Percentiles rank a stretch among this genome's conserved stretches.
Conservation (phyloP, 1,140 invertebrate species). For the Zaprionus kolodkinae region DNA sequence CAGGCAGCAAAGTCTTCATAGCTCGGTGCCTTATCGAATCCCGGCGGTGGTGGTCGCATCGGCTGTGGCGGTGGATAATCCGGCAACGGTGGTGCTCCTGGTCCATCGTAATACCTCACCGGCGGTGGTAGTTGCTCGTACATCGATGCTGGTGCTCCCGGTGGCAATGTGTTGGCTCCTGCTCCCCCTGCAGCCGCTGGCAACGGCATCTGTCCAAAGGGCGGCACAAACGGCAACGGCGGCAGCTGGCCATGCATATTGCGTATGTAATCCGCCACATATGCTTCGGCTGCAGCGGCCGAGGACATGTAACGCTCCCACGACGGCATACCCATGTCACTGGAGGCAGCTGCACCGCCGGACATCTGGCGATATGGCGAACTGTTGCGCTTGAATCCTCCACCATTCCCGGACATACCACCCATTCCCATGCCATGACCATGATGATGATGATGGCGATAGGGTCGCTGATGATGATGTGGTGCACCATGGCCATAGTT, state of each 20-base stretch:
- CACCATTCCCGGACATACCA: constrained; percentile 20
- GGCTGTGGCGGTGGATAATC: constrained; percentile 86
- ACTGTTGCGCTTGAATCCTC: constrained; percentile 86
- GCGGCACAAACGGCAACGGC: constrained; percentile 89
- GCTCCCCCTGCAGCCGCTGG: constrained; percentile 85
- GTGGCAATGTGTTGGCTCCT: constrained; percentile 89
- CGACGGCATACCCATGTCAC: constrained; percentile 84
- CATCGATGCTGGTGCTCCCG: constrained; percentile 85
- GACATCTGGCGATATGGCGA: constrained; percentile 85
- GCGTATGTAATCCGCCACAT: constrained; percentile 91
- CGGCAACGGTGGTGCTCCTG: constrained; percentile 86
- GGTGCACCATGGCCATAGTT: constrained; percentile 77
- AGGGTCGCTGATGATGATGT: constrained; percentile 75
- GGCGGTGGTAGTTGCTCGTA: constrained; percentile 86
- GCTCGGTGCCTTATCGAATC: constrained; percentile 89
- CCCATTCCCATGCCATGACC: constrained; percentile 56
- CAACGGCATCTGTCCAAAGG: constrained; percentile 86
- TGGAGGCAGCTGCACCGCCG: constrained; percentile 84
- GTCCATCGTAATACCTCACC: constrained; percentile 91
- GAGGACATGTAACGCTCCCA: constrained; percentile 84
- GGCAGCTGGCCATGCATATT: constrained; percentile 92
- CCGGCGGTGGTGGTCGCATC: constrained; percentile 84
- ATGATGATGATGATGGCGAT: constrained; percentile 65
- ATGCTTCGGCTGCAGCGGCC: constrained; percentile 90
- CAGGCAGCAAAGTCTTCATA: constrained; percentile 94